A percentile compares a stretch with the other conserved stretches of the same genome.
Evolutionary conservation across 2,888 invertebrate species (phyloP).

Genomic region (Augochlorella aurata): DNA sequence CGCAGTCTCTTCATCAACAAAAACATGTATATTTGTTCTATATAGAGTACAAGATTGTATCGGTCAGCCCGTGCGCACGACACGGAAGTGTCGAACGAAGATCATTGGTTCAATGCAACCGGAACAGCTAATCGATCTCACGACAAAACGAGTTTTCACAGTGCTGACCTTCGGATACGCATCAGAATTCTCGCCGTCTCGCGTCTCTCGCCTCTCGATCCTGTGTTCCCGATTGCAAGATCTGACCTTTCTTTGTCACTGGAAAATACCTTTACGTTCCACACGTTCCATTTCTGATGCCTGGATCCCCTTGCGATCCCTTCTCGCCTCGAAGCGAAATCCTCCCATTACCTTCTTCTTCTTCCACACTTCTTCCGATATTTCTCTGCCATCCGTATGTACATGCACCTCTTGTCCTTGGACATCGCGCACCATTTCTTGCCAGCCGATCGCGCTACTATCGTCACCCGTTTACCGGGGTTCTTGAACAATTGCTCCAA

Average conservation of each 20-base stretch:
- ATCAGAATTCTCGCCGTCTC: background rate
- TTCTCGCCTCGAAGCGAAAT: background rate
- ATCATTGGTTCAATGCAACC: background rate
- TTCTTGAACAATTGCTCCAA: constrained; percentile 69
- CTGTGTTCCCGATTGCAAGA: too few relatives aligned
- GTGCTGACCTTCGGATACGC: background rate
- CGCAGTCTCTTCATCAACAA: background rate
- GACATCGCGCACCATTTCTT: constrained; percentile 71
- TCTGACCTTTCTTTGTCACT: background rate
- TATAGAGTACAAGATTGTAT: constrained; percentile 9
- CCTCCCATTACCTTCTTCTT: background rate
- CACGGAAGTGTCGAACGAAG: background rate
- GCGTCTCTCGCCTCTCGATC: background rate
- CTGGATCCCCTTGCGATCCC: background rate
- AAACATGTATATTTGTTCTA: constrained; percentile 17
- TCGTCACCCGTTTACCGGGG: constrained; percentile 64
- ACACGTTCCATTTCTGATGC: background rate
- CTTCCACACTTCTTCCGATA: constrained; percentile 2
- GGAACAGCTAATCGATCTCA: background rate
- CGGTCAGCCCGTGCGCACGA: background rate
- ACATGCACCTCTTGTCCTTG: constrained; percentile 59
- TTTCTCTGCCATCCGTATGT: constrained; percentile 57
- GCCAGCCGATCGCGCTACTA: constrained; percentile 72
- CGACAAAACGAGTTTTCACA: background rate
- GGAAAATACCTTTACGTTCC: background rate